A percentile compares a stretch with the other conserved stretches of the same genome.
Evolutionary conservation across 2,797 vertebrate genomes (phyloP).

Genomic region (Pteronotus mesoamericanus): DNA sequence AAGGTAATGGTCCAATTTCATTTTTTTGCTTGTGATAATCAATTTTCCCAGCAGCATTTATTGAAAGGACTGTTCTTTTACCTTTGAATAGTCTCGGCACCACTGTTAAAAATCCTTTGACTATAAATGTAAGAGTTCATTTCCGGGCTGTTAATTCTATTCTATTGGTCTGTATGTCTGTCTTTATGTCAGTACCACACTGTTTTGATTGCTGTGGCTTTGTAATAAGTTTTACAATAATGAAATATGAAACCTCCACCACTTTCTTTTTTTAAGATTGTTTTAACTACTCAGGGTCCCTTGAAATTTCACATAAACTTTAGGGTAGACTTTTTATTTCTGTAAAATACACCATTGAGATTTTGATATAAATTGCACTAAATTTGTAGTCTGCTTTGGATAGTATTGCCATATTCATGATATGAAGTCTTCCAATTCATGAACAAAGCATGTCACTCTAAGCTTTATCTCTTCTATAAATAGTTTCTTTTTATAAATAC

Average conservation of each 20-base stretch:
- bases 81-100: background rate
- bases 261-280: background rate
- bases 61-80: background rate
- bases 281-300: background rate
- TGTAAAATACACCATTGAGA: background rate
- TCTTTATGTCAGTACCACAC: background rate
- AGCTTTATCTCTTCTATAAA: background rate
- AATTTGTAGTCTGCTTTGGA: background rate
- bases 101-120: background rate
- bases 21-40: background rate
- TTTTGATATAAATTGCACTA: background rate
- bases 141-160: background rate
- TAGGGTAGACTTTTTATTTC: background rate
- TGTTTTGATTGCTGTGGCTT: background rate
- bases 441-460: background rate
- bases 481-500: background rate
- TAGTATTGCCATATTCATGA: background rate
- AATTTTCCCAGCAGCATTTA: background rate
- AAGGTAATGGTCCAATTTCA: background rate
- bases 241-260: background rate
- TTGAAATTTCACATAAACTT: background rate
- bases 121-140: background rate
- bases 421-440: background rate
- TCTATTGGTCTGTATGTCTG: background rate
- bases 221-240: background rate